Base-by-base conservation (phyloP, 2,113 vertebrate genomes). In the Colinus virginianus region DNA sequence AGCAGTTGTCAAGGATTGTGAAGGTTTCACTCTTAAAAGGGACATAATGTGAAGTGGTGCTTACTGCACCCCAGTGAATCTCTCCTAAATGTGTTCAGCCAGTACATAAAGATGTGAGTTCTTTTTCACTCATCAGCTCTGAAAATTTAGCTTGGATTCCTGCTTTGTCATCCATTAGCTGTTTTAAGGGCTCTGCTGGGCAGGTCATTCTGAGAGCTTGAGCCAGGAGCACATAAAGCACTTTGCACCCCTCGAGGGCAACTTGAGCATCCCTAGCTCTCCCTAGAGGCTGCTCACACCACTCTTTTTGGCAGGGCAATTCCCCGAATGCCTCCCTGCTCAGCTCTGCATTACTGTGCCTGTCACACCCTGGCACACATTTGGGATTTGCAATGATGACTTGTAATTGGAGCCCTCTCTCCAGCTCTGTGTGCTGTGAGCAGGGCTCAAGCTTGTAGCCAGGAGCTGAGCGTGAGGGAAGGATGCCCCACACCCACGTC, bases 1-100 rank as follows among this genome's bases (percentile, higher is more conserved):
- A 71, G 69, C 70, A 67, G 36, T 78, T 91, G 83, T 83, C 83
- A 43, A 61, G 46, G 43, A 88, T 91, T 94, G 74, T 93, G 83
- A 91, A 95, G 85, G 85, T 88, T 95, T 88, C 83, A 26, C 79
- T 93, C 79, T 77, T 91, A 86, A 84, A 94, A 91, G 69, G 81
- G 88, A 80, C 68, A 75, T 30, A 43, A 81, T n/a, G 83, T 40
- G n/a, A 51, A 90, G 59, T 53, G 2, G 3, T 48, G 56, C 64
- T 81, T 71, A 91, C 17, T 71, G 79, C 80, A 86, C 90, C 80
- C 86, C 48, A 6, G 86, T 7, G 92, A 68, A 63, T 87, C 56
- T 66, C 68, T 82, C 84, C 62, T 81, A 75, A 80, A 84, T 62
- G 83, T 72, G 83, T 77, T 92, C 86, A 91, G 83, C 46, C 6